phyloP scores from a whole-genome alignment of 2,888 invertebrate species.

The Drosophila hamatofila region DNA sequence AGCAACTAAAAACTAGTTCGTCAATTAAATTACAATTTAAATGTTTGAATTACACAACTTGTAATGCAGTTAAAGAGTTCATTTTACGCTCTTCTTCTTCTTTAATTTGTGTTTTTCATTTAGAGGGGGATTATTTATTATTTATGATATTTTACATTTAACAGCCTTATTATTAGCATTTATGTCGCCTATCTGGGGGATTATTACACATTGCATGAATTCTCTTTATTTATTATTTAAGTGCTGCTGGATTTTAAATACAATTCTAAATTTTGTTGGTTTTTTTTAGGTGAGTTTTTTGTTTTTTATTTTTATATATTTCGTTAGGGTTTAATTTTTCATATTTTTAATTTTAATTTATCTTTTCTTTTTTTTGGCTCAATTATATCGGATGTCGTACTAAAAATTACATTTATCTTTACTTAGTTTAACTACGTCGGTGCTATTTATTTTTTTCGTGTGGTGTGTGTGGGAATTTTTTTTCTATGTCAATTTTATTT shows the following conservation, averaged over 20 bases:
- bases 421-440: constrained; percentile 71
- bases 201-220: constrained; percentile 63
- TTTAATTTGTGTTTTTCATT: constrained; percentile 16
- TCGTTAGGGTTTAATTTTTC: constrained; percentile 54
- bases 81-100: constrained; percentile 8
- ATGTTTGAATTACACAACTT: constrained; percentile 76
- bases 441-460: constrained; percentile 50
- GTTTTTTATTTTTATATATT: background rate
- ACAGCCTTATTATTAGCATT: constrained; percentile 84
- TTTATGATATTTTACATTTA: constrained; percentile 84
- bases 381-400: constrained; percentile 51
- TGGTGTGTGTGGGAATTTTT: constrained; percentile 23
- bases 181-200: constrained; percentile 71
- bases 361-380: constrained; percentile 48
- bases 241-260: constrained; percentile 53
- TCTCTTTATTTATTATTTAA: constrained; percentile 44
- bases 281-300: constrained; percentile 20
- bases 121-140: constrained; percentile 54
- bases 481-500: constrained; percentile 9
- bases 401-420: constrained; percentile 56
- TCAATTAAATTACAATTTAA: constrained; percentile 74
- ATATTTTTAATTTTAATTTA: background rate
- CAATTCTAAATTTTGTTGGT: constrained; percentile 38
- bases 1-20: constrained; percentile 71
- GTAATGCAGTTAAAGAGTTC: constrained; percentile 43